Base-by-base conservation (phyloP, 2,888 invertebrate species). In the Tenthredo distinguenda region DNA sequence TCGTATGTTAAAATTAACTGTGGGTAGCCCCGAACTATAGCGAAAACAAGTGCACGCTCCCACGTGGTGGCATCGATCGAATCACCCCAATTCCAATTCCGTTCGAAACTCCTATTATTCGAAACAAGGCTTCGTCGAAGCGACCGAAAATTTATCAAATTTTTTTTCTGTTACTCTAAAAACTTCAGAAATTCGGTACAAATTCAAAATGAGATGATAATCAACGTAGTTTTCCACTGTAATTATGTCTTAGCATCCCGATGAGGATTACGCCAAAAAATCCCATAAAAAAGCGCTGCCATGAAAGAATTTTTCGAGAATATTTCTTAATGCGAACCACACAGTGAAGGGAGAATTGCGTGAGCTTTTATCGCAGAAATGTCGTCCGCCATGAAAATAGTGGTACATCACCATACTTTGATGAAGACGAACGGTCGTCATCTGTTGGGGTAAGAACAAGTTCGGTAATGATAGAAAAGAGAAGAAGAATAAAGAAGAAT, bases 1-100 rank as follows among this genome's bases (percentile, higher is more conserved):
- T 37, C 68, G 79, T 85, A 18, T 72, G 50, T 82, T 82, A 65
- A 71, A 85, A 85, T 85, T 82, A 85, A 85, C 85, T 82, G 65
- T 21, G 12, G 50, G 50, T 55, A 10, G 82, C 71, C 68, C 81
- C 62, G 43, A 81, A 71, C 85, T 81, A 71, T 34, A 47, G 71
- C 37, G 55, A 55, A 84, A 84, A 84, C 62, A 84, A 84, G 77
- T 77, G 77, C 37, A 74, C 26, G 31, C 68, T 26, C 43, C 72
- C 58, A 40, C 72, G 37, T 65, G 76, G 50, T 40, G 12, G 34
- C 55, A 76, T 76, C 74, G 72, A 50, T 74, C 43, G 76, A 84
- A 55, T 55, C 43, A 55, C 12, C 34, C 37, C 74, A 34, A 50
- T 40, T 31, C 71, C 43, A 50, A 40, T 76, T 58, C 37, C 74